Evolutionary conservation across 1,140 invertebrate species (phyloP).

Genomic region (Thaumatotibia leucotreta): DNA sequence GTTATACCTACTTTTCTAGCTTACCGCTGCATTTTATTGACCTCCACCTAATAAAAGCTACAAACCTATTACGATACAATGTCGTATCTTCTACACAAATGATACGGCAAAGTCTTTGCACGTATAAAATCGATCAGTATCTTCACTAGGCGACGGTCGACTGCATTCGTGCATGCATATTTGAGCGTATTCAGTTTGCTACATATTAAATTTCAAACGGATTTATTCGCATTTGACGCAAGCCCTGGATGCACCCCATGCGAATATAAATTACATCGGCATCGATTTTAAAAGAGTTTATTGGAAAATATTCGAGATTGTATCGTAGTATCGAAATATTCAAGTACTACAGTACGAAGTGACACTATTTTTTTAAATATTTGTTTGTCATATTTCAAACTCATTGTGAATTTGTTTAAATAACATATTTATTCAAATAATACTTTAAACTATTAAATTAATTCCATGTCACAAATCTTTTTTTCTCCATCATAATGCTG

Average conservation of each 20-base stretch:
- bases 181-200: conserved; percentile 35
- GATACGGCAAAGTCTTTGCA: neutral
- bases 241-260: conserved; percentile 25
- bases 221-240: conserved; percentile 42
- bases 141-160: conserved; percentile 17
- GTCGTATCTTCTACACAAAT: conserved; percentile 7
- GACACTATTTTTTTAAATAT: neutral
- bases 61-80: neutral
- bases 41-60: conserved; percentile 5
- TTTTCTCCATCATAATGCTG: too few relatives aligned
- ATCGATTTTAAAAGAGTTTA: conserved; percentile 12
- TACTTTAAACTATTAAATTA: too few relatives aligned
- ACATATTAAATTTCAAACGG: conserved; percentile 66
- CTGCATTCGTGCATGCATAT: conserved; percentile 35
- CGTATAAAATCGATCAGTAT: conserved; percentile 16
- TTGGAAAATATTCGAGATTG: neutral
- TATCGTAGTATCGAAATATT: neutral
- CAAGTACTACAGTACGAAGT: neutral
- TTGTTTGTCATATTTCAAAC: too few relatives aligned
- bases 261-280: conserved; percentile 23
- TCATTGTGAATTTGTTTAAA: too few relatives aligned
- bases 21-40: conserved; percentile 2
- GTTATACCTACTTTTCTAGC: neutral
- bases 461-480: too few relatives aligned
- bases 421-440: too few relatives aligned